A percentile compares a stretch with the other conserved stretches of the same genome.
Evolutionary conservation across 2,113 vertebrate genomes (phyloP).

Genomic region (Isichthys henryi): DNA sequence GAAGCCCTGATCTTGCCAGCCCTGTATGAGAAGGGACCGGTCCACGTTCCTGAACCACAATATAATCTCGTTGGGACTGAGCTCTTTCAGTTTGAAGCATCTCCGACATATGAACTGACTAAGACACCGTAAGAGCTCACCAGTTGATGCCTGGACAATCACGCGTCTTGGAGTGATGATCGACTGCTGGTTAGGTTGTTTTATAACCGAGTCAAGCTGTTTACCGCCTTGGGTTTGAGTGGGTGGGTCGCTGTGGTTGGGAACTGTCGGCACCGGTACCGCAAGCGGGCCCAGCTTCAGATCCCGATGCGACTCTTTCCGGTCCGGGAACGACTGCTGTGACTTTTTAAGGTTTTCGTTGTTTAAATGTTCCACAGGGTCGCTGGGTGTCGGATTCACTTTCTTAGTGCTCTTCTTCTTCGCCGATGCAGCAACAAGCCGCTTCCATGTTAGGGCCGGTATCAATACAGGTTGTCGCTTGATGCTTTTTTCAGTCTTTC

Average conservation of each 20-base stretch:
- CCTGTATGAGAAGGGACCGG: constrained; percentile 82
- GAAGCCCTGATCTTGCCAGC: constrained; percentile 90
- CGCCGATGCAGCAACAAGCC: constrained; percentile 74
- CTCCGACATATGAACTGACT: constrained; percentile 84
- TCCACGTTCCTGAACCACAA: constrained; percentile 87
- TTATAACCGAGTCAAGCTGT: constrained; percentile 50
- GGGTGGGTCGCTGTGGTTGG: constrained; percentile 38
- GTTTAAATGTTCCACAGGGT: constrained; percentile 49
- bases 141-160: constrained; percentile 83
- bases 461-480: constrained; percentile 75
- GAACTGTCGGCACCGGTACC: constrained; percentile 59
- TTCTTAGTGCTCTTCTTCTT: constrained; percentile 88
- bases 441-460: constrained; percentile 81
- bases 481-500: constrained; percentile 66
- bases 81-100: constrained; percentile 82
- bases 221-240: constrained; percentile 38
- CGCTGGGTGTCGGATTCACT: constrained; percentile 66
- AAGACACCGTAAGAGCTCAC: constrained; percentile 81
- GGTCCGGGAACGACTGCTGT: constrained; percentile 38
- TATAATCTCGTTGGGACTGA: constrained; percentile 78
- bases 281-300: constrained; percentile 57
- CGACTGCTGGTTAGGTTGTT: constrained; percentile 49
- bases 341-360: constrained; percentile 47
- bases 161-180: constrained; percentile 72
- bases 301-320: constrained; percentile 32